These are phyloP conservation scores for Sycophila sp. DNA, from an alignment of 1,140 invertebrate genomes.

Conservation along the genomic window DNA sequence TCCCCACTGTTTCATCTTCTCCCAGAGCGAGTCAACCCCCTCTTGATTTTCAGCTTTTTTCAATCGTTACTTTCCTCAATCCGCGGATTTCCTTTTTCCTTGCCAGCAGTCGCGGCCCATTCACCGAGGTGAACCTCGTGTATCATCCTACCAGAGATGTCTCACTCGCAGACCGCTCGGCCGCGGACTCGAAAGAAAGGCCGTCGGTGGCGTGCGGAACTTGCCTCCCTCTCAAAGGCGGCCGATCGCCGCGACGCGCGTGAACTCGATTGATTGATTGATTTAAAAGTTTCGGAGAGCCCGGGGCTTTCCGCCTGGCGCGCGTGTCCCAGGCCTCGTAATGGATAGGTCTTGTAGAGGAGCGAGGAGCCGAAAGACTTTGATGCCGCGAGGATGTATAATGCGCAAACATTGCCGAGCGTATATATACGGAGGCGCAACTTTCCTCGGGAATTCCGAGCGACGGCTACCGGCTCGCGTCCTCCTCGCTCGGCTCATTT, in stretches of 20 bases:
- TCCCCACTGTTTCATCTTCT: background rate
- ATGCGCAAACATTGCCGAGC: conserved; percentile 3
- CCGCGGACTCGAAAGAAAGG: conserved; percentile 14
- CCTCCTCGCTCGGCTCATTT: no score
- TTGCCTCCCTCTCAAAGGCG: conserved; percentile 39
- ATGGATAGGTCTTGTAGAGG: conserved; percentile 26
- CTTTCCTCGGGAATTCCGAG: no score
- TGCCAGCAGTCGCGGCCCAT: background rate
- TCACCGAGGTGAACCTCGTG: conserved; percentile 26
- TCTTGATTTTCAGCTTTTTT: conserved; percentile 7
- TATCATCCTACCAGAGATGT: conserved; percentile 40
- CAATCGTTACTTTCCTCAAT: conserved; percentile 19
- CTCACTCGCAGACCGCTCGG: conserved; percentile 36
- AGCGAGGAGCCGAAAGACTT: background rate
- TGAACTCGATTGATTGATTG: conserved; percentile 46
- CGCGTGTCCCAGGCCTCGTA: background rate
- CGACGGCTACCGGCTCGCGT: no score
- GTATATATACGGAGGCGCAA: background rate
- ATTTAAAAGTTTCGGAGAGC: conserved; percentile 42
- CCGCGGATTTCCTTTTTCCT: background rate
- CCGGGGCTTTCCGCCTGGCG: background rate
- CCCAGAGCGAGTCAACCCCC: background rate
- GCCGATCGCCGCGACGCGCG: conserved; percentile 22
- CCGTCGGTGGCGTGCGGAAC: conserved; percentile 32
- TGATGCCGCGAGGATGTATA: conserved; percentile 13